Conservation (phyloP, 2,113 vertebrate genomes). For the Suricata suricatta region DNA sequence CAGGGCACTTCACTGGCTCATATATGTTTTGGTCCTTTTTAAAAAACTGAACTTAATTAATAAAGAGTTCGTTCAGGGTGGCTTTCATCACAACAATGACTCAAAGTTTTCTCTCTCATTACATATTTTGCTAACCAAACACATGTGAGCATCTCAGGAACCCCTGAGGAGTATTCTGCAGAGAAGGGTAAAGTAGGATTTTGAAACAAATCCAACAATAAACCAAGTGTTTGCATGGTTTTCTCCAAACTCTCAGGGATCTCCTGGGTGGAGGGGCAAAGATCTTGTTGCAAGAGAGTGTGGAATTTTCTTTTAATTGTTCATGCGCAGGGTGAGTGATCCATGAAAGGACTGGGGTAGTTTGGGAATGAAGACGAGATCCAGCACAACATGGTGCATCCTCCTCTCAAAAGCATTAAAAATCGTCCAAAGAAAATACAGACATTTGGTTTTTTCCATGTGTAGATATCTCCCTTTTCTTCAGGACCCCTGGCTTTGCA, state of each 20-base stretch:
- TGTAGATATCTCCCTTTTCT: conserved; percentile 41
- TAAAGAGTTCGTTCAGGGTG: neutral
- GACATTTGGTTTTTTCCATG: neutral
- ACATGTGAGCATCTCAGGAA: neutral
- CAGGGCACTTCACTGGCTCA: neutral
- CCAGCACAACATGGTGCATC: neutral
- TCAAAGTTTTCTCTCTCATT: neutral
- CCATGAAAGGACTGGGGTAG: neutral
- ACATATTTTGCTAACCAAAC: neutral
- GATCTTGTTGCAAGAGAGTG: neutral
- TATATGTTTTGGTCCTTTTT: neutral
- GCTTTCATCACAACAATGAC: neutral
- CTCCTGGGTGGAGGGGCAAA: neutral
- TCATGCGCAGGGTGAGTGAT: neutral
- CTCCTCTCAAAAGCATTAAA: neutral
- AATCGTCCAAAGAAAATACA: neutral
- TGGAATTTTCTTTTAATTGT: neutral
- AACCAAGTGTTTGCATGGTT: neutral
- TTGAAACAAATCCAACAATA: neutral
- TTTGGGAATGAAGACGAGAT: neutral
- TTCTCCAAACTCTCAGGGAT: neutral
- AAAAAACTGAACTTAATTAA: neutral
- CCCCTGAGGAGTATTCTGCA: neutral
- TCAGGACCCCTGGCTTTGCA: neutral
- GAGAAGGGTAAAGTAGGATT: neutral